Evolutionary conservation across 2,113 vertebrate species (phyloP).

Genomic region (Chaenogobius annularis): DNA sequence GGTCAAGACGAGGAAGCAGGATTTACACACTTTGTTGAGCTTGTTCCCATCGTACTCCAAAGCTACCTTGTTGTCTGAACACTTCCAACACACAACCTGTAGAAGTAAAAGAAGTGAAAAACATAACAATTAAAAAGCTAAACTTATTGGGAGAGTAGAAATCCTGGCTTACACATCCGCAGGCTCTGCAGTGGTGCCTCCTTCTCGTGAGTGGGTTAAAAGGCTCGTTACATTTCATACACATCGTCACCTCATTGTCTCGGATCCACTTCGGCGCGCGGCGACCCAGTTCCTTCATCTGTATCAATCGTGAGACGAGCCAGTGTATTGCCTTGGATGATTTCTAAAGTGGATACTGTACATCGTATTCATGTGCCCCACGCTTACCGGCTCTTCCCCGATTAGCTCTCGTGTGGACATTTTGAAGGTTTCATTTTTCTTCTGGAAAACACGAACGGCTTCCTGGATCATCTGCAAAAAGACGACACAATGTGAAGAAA

Average conservation of each 20-base stretch:
- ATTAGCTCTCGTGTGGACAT: constrained; percentile 83
- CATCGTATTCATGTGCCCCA: not conserved
- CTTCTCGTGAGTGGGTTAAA: constrained; percentile 90
- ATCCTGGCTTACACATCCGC: constrained; percentile 83
- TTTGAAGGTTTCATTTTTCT: constrained; percentile 91
- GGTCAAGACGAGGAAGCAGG: constrained; percentile 85
- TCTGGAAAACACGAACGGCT: constrained; percentile 85
- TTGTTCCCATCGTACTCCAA: constrained; percentile 88
- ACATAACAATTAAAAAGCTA: not conserved
- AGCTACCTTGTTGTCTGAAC: constrained; percentile 90
- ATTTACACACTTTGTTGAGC: constrained; percentile 90
- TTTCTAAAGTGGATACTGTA: not conserved
- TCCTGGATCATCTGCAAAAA: constrained; percentile 81
- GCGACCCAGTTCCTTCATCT: constrained; percentile 87
- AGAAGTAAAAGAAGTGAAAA: not conserved
- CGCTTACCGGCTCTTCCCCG: constrained; percentile 85
- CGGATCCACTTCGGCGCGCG: constrained; percentile 93
- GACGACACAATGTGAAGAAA: not conserved
- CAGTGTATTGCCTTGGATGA: not conserved
- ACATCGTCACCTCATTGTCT: constrained; percentile 92
- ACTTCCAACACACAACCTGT: constrained; percentile 96
- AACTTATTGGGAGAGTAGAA: not conserved
- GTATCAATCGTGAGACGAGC: not conserved
- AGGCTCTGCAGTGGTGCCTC: constrained; percentile 91
- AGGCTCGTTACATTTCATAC: constrained; percentile 91